Evolutionary conservation across 2,113 vertebrate genomes (phyloP).

Genomic region (Laticauda colubrina): DNA sequence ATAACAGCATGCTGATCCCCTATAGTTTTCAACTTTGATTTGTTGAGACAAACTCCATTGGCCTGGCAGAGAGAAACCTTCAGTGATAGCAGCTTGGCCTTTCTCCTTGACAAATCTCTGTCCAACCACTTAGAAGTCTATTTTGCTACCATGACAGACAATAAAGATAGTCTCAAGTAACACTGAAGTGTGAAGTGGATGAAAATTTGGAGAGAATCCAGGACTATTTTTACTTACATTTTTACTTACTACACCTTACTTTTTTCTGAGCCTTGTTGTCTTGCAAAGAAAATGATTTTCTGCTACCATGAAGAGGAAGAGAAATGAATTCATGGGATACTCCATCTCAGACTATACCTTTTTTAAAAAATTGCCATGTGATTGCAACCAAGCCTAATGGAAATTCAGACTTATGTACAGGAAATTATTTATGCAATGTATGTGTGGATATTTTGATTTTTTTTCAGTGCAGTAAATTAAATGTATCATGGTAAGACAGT

Average conservation of each 20-base stretch:
- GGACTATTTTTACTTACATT: neutral
- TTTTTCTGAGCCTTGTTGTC: neutral
- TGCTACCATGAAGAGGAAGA: slow-evolving; percentile 24
- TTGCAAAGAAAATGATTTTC: neutral
- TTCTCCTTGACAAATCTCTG: slow-evolving; percentile 1
- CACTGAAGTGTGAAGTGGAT: neutral
- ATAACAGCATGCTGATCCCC: neutral
- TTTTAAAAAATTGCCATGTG: neutral
- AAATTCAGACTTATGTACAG: neutral
- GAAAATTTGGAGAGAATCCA: slow-evolving; percentile 27
- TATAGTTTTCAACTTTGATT: neutral
- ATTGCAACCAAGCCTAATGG: neutral
- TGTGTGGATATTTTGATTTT: neutral
- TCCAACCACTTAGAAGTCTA: neutral
- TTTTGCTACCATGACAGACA: slow-evolving; percentile 24
- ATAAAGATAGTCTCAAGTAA: slow-evolving; percentile 27
- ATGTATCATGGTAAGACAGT: neutral
- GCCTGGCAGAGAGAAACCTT: neutral
- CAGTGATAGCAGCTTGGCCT: neutral
- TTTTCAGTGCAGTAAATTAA: neutral
- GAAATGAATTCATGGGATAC: neutral
- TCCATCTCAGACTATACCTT: neutral
- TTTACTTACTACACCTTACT: too few relatives aligned
- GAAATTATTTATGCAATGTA: neutral
- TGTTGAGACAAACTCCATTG: neutral